Evolutionary conservation across 2,888 invertebrate genomes (phyloP), one percentile per base, ranked within the genome.

Genomic region (Pardosa pseudoannulata): DNA sequence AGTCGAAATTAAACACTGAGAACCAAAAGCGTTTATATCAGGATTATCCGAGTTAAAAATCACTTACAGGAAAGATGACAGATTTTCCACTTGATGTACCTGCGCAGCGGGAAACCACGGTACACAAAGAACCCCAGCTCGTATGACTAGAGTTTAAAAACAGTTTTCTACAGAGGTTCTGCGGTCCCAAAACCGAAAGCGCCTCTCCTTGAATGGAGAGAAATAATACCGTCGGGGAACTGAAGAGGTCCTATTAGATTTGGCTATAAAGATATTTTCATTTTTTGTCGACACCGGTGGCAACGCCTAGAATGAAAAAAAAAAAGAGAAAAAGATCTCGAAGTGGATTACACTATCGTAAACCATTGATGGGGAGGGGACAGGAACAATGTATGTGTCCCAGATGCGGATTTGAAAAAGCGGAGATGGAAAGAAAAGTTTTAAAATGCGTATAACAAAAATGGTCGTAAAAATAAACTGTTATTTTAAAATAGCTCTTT

Each of bases 51-150:
- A 2, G 13, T 56, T 56, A 23, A 23, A 56, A 23, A 56, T 5
- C 3, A 56, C 23, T 56, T 23, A 6, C 16, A 6, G 23, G 23
- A 73, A 80, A 74, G 28, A 64, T 72, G 76, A 83, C 82, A 83
- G 82, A 83, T 83, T 83, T 83, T 83, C 82, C 76, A 76, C 82
- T 83, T 67, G 64, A 83, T 50, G n/a, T 27, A 41, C 31, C 46
- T 31, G n/a, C 82, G 46, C 82, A 64, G 76, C 72, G 56, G 82
- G 82, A 28, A 23, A 27, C 72, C 29, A 6, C 29, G 2, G 32
- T 64, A 83, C 82, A 83, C n/a, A n/a, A 83, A 72, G 50, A n/a
- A 39, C 41, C 39, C 19, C n/a, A 67, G 28, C 36, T 32, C 27
- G 32, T 11, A 27, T n/a, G 68, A 23, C 46, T 31, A 13, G 0